Base-by-base conservation (phyloP, 2,888 invertebrate genomes). In the Dusona sp. region DNA sequence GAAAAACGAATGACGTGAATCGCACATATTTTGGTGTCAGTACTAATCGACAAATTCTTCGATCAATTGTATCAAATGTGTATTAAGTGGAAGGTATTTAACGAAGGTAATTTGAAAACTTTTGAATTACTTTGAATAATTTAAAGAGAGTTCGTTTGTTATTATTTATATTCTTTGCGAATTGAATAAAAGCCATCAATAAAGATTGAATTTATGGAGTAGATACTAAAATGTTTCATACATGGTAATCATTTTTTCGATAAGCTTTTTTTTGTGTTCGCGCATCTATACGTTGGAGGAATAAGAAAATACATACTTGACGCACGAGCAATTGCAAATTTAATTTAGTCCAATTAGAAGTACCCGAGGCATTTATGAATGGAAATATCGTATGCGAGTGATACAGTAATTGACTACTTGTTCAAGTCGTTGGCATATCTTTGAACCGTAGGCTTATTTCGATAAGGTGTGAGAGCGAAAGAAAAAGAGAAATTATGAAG, bases 271-370 rank as follows among this genome's bases (percentile, higher is more conserved):
- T 4, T 7, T 29, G 33, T 36, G 38, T 11, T 54, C 36, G 13
- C 38, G 22, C 51, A 57, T 70, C 6, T 51, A 65, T 11, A 42
- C 19, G 38, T 73, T n/a, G 13, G 19, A n/a, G 9, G 22, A 72
- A 42, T 57, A 54, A 54, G 13, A 57, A 70, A 61, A 61, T 8
- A 48, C n/a, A 70, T 22, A 11, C 67, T 68, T 45, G 61, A 65
- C 81, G 67, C 81, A 67, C 81, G 73, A 51, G 61, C 86, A 86
- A 87, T 87, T 85, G 80, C 72, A 72, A 77, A 88, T 85, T 83
- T 88, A 90, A 91, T 91, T 90, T 45, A 84, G 72, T 51, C 79
- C 88, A 91, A 90, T 91, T 91, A 88, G 73, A 70, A 61, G 51
- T 68, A 79, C 87, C 61, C 45, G 64, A 83, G 85, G 61, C 72